Percentiles rank a stretch among this genome's conserved stretches.
Evolutionary conservation across 2,113 vertebrate species (phyloP).

Genomic region (Heterocephalus glaber): DNA sequence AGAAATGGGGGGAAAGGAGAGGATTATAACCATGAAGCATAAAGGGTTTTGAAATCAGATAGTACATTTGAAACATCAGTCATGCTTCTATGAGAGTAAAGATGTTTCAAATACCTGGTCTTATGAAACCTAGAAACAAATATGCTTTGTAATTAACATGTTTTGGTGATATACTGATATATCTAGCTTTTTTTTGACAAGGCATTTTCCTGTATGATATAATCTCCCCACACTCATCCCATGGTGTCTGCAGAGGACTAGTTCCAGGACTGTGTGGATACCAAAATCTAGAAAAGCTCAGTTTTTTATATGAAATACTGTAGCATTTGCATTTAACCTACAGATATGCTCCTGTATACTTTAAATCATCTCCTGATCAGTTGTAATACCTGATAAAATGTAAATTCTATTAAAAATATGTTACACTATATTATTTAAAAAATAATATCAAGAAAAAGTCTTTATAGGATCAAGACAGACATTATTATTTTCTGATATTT

Average conservation of each 20-base stretch:
- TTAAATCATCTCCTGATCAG: not conserved
- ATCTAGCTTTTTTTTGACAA: not conserved
- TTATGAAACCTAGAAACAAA: not conserved
- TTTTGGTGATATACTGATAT: not conserved
- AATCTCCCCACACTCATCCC: not conserved
- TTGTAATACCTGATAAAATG: not conserved
- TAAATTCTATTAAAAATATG: not conserved
- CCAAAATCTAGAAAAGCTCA: not conserved
- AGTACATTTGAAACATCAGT: not conserved
- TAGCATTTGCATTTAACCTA: not conserved
- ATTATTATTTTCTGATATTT: not conserved
- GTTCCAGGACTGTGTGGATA: not conserved
- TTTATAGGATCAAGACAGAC: not conserved
- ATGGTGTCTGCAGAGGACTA: not conserved
- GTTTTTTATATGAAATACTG: not conserved
- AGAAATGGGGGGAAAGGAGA: not conserved
- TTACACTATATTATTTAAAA: not conserved
- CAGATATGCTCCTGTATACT: not conserved
- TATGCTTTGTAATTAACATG: not conserved
- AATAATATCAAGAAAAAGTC: not conserved
- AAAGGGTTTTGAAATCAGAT: not conserved
- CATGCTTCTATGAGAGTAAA: not conserved
- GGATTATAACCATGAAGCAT: not conserved
- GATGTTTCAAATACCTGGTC: not conserved
- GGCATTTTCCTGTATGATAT: not conserved